Conservation (phyloP, 2,113 vertebrate species). For the Pardalotus punctatus region DNA sequence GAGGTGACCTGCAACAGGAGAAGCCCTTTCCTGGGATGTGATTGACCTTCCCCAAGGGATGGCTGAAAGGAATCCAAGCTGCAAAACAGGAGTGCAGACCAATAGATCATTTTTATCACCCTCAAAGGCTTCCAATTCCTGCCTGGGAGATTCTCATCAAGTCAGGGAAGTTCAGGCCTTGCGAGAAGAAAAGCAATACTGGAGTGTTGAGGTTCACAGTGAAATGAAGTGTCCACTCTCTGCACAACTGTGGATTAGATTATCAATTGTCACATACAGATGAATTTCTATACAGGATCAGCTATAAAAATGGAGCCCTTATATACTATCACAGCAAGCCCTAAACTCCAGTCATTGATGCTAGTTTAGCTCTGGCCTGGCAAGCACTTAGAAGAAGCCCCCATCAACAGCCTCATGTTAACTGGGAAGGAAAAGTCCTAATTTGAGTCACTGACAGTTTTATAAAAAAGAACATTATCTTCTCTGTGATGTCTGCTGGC, state of each 20-base stretch:
- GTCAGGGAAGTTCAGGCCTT: background rate
- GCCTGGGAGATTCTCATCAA: background rate
- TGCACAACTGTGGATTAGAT: background rate
- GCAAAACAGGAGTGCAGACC: background rate
- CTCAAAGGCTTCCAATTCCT: background rate
- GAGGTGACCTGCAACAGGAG: background rate
- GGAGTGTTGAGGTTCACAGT: background rate
- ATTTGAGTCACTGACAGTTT: slow-evolving; percentile 20
- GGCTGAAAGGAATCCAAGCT: background rate
- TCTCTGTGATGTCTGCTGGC: slow-evolving; percentile 59
- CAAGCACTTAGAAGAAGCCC: background rate
- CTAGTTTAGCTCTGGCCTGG: background rate
- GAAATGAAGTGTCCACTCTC: background rate
- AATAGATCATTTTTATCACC: background rate
- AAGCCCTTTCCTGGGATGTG: background rate
- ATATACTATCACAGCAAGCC: background rate
- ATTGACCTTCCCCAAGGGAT: background rate
- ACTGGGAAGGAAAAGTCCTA: slow-evolving; percentile 12
- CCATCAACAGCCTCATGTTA: background rate
- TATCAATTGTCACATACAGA: background rate
- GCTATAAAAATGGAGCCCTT: background rate
- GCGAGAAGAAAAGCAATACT: background rate
- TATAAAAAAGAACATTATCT: slow-evolving; percentile 38
- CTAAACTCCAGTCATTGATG: background rate
- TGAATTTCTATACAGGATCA: background rate